Evolutionary conservation across 2,797 vertebrate species (phyloP).

Genomic region (Hybognathus amarus): DNA sequence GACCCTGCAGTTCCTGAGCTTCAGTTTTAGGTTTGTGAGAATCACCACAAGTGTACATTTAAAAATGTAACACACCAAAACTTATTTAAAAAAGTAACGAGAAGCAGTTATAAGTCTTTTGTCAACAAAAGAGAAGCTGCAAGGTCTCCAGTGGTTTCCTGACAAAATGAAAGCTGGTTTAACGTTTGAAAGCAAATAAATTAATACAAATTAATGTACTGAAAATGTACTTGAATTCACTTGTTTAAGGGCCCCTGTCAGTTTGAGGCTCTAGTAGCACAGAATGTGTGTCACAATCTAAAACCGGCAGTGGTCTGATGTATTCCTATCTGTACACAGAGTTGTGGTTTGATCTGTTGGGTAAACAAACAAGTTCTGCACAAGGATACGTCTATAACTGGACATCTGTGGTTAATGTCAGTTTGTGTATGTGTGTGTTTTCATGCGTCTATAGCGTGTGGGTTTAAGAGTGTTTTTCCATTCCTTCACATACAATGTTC

Average conservation of each 20-base stretch:
- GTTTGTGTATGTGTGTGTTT: too few relatives aligned
- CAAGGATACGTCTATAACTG: not conserved
- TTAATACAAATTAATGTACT: not conserved
- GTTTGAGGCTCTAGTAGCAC: not conserved
- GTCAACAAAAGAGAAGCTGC: not conserved
- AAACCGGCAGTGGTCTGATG: not conserved
- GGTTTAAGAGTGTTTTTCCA: not conserved
- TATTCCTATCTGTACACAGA: not conserved
- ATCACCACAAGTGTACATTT: not conserved
- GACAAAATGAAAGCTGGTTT: not conserved
- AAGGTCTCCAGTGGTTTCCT: not conserved
- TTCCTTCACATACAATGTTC: not conserved
- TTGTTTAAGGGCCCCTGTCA: not conserved
- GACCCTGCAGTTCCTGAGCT: not conserved
- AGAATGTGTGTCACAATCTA: not conserved
- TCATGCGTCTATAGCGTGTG: not conserved
- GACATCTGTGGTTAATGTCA: not conserved
- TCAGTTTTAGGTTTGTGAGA: not conserved
- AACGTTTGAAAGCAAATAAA: not conserved
- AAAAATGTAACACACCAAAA: not conserved
- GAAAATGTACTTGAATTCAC: too few relatives aligned
- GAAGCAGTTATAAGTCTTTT: not conserved
- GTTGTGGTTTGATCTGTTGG: not conserved
- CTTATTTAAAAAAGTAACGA: not conserved
- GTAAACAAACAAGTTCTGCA: not conserved